phyloP scores from a whole-genome alignment of 2,888 invertebrate genomes.

The Timema podura region DNA sequence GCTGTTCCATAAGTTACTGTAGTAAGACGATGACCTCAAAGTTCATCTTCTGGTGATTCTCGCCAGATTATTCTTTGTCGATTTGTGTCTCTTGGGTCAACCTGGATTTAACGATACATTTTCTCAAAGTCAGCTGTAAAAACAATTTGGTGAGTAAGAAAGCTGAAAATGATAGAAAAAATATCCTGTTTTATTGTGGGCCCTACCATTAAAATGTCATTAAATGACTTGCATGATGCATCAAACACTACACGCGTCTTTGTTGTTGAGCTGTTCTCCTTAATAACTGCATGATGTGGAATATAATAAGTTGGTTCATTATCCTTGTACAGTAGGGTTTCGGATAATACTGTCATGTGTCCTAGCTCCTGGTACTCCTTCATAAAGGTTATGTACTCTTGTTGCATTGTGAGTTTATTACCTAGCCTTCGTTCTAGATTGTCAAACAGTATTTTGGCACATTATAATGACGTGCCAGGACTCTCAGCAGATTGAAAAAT shows the following conservation, averaged over 20 bases:
- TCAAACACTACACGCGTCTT: neutral
- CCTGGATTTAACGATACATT: slow-evolving; percentile 11
- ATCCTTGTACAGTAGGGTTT: neutral
- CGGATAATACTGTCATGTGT: neutral
- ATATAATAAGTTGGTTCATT: neutral
- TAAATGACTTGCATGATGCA: neutral
- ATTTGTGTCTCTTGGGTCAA: slow-evolving; percentile 1
- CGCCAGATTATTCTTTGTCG: neutral
- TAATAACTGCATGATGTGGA: neutral
- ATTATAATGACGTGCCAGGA: no score
- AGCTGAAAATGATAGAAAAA: neutral
- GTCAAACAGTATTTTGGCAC: neutral
- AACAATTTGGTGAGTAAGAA: neutral
- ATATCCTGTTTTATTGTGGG: neutral
- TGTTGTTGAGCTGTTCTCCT: neutral
- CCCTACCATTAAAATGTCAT: neutral
- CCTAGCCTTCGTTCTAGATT: neutral
- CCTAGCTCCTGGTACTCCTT: neutral
- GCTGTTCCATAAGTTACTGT: slow-evolving; percentile 18
- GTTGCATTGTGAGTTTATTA: neutral
- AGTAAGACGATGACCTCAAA: neutral
- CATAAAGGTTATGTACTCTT: neutral
- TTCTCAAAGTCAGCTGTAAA: slow-evolving; percentile 1
- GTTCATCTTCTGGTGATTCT: neutral
- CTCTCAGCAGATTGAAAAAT: no score